These are phyloP conservation scores for Manis crassicaudata DNA, from an alignment of 2,797 vertebrate genomes.

Conservation along the genomic window DNA sequence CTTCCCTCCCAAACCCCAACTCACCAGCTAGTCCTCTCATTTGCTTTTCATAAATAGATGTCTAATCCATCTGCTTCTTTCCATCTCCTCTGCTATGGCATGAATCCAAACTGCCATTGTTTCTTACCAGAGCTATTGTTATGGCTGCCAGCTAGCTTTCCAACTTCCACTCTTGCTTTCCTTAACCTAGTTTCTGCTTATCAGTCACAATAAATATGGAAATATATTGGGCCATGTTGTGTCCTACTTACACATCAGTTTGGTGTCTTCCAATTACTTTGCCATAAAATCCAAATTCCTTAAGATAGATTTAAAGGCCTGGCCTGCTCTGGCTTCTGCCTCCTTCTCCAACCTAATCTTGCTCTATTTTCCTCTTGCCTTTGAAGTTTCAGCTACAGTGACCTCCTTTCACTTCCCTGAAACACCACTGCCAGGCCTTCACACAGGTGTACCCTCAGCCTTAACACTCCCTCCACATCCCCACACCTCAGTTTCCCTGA, in stretches of 20 bases:
- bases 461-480: not conserved
- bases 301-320: slow-evolving; percentile 9
- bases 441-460: slow-evolving; percentile 9
- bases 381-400: not conserved
- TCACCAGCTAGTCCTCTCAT: not conserved
- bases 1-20: not conserved
- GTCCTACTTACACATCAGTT: slow-evolving; percentile 20
- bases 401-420: slow-evolving; percentile 27
- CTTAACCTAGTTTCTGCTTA: not conserved
- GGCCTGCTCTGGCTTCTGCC: not conserved
- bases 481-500: not conserved
- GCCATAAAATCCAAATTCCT: slow-evolving; percentile 34
- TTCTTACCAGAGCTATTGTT: not conserved
- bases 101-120: not conserved
- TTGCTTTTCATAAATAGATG: not conserved
- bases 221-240: not conserved
- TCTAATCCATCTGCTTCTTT: not conserved
- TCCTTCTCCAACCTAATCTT: not conserved
- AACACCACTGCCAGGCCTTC: not conserved
- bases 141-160: not conserved
- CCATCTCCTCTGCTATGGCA: not conserved
- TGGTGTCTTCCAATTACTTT: slow-evolving; percentile 14
- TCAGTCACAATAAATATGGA: not conserved
- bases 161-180: not conserved
- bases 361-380: not conserved